Evolutionary conservation across 2,113 vertebrate genomes (phyloP).

Genomic region (Machaerirhynchus nigripectus): DNA sequence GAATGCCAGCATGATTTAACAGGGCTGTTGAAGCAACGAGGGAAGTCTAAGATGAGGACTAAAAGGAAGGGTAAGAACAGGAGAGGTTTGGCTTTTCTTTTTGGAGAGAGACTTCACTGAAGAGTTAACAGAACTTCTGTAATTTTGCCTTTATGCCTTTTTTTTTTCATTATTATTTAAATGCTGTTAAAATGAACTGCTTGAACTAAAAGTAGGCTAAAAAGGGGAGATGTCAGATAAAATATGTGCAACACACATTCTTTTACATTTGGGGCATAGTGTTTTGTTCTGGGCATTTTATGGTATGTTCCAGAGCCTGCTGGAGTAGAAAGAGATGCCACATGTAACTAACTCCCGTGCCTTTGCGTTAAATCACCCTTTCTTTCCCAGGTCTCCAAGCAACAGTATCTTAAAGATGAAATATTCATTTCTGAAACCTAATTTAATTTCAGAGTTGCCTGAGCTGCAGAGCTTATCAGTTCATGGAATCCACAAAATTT

Average conservation of each 20-base stretch:
- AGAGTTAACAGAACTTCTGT: background rate
- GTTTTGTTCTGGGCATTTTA: slow-evolving; percentile 44
- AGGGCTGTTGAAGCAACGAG: background rate
- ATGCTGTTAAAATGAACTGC: background rate
- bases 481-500: slow-evolving; percentile 69
- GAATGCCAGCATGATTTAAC: background rate
- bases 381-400: slow-evolving; percentile 73
- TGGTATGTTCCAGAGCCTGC: slow-evolving; percentile 35
- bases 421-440: slow-evolving; percentile 78
- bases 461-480: slow-evolving; percentile 68
- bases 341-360: slow-evolving; percentile 27
- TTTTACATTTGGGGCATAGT: background rate
- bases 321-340: slow-evolving; percentile 44
- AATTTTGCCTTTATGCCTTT: background rate
- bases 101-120: background rate
- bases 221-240: background rate
- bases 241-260: background rate
- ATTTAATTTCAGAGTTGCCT: slow-evolving; percentile 78
- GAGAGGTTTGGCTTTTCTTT: background rate
- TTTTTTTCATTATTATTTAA: background rate
- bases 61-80: background rate
- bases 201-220: background rate
- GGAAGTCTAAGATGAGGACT: background rate
- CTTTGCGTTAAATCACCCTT: slow-evolving; percentile 67
- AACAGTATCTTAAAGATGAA: slow-evolving; percentile 80